Conservation (phyloP, 1,140 invertebrate genomes). For the Lasioglossum baleicum region DNA sequence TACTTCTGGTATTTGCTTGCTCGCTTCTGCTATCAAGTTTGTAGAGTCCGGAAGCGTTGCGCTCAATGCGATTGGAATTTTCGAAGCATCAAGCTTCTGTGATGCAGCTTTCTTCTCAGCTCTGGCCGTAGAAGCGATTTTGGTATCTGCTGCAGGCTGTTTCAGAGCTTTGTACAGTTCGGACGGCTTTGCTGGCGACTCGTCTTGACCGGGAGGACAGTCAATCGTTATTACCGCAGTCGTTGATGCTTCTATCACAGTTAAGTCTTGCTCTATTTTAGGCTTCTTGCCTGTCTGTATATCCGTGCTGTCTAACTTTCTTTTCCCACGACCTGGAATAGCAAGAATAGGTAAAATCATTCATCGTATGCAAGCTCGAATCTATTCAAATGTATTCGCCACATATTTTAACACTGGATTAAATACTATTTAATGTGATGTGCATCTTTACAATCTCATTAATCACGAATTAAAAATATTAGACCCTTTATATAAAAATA, state of each 20-base stretch:
- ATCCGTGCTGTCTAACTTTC: slow-evolving; percentile 69
- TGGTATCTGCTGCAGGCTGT: slow-evolving; percentile 59
- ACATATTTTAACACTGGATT: no score
- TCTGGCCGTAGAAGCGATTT: slow-evolving; percentile 16
- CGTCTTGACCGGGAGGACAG: slow-evolving; percentile 41
- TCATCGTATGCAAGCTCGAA: not conserved
- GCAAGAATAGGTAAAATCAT: slow-evolving; percentile 2
- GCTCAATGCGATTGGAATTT: slow-evolving; percentile 4
- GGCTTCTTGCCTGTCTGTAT: slow-evolving; percentile 60
- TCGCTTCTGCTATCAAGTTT: slow-evolving; percentile 11
- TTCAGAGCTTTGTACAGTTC: slow-evolving; percentile 70
- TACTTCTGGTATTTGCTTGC: slow-evolving; percentile 10
- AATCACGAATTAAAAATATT: no score
- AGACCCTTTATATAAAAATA: no score
- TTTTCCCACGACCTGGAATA: slow-evolving; percentile 74
- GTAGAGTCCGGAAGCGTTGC: slow-evolving; percentile 3
- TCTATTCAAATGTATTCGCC: no score
- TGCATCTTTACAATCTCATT: no score
- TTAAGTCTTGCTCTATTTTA: slow-evolving; percentile 71
- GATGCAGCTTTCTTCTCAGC: slow-evolving; percentile 20
- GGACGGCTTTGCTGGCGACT: slow-evolving; percentile 48
- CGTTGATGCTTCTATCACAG: slow-evolving; percentile 71
- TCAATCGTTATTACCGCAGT: slow-evolving; percentile 70
- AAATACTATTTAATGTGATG: no score
- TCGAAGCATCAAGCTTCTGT: slow-evolving; percentile 23